Conservation (phyloP, 2,888 invertebrate species). For the Stenichneumon culpator region DNA sequence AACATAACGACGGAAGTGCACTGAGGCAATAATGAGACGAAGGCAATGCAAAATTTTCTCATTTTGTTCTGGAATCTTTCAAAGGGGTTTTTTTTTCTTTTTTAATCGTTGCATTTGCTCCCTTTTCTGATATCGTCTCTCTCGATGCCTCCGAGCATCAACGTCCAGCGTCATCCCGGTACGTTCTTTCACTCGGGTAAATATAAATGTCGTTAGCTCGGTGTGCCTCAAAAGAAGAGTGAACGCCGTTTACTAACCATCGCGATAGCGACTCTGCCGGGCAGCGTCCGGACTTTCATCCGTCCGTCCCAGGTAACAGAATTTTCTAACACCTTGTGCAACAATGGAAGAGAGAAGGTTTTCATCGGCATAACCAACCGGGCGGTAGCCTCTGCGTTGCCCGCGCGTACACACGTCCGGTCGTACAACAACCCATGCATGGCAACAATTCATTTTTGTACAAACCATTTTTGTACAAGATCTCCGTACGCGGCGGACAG, state of each 20-base stretch:
- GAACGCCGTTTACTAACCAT: not conserved
- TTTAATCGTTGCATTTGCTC: not conserved
- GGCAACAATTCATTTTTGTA: conserved; percentile 36
- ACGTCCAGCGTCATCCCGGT: conserved; percentile 1
- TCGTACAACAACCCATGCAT: conserved; percentile 14
- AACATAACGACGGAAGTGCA: too few relatives aligned
- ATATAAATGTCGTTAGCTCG: conserved; percentile 28
- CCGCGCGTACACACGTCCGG: conserved; percentile 7
- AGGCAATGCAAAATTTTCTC: not conserved
- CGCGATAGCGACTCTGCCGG: not conserved
- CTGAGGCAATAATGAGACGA: too few relatives aligned
- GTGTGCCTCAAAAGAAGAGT: conserved; percentile 16
- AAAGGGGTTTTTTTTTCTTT: not conserved
- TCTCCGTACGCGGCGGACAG: conserved; percentile 11
- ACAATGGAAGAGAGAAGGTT: conserved; percentile 14
- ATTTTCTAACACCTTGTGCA: conserved; percentile 42
- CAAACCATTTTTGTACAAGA: conserved; percentile 42
- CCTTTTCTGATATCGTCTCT: not conserved
- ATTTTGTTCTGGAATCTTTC: not conserved
- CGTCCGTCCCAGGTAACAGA: conserved; percentile 53
- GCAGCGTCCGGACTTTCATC: conserved; percentile 10
- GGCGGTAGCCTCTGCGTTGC: conserved; percentile 3
- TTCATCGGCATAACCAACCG: conserved; percentile 40
- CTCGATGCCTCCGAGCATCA: conserved; percentile 9
- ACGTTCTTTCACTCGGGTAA: conserved; percentile 3